Percentiles rank a stretch among this genome's conserved stretches.
Evolutionary conservation across 2,113 vertebrate species (phyloP).

Genomic region (Rhea pennata): DNA sequence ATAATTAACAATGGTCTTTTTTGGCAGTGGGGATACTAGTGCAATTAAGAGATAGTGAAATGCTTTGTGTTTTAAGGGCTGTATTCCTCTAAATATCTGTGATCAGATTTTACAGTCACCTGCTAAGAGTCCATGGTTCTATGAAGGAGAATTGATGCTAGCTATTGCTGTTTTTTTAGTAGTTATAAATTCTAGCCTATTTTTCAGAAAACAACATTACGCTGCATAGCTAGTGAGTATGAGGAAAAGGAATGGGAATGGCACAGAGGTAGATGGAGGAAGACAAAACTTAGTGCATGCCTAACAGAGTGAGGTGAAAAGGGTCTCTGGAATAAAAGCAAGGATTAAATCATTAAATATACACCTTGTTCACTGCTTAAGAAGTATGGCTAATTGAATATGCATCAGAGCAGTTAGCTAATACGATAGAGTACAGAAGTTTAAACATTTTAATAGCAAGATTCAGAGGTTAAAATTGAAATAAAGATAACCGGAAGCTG

Average conservation of each 20-base stretch:
- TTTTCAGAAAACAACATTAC: neutral
- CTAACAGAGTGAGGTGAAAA: neutral
- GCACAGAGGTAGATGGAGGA: neutral
- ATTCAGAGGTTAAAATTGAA: neutral
- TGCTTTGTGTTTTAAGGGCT: neutral
- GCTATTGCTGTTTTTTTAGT: neutral
- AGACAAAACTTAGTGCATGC: neutral
- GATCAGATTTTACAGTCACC: neutral
- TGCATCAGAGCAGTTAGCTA: neutral
- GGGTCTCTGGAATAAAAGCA: neutral
- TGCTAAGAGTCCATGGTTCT: rapidly evolving
- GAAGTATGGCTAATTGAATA: neutral
- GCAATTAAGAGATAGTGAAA: neutral
- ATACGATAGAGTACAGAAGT: neutral
- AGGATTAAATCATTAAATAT: neutral
- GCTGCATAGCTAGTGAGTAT: neutral
- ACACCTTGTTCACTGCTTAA: neutral
- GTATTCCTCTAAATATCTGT: neutral
- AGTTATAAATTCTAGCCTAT: neutral
- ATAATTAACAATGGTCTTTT: neutral
- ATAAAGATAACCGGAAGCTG: neutral
- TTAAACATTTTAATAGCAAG: neutral
- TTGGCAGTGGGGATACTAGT: neutral
- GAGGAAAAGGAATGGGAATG: neutral
- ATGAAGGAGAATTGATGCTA: neutral